phyloP scores from a whole-genome alignment of 2,888 invertebrate species.

The Leptogaster cylindrica region DNA sequence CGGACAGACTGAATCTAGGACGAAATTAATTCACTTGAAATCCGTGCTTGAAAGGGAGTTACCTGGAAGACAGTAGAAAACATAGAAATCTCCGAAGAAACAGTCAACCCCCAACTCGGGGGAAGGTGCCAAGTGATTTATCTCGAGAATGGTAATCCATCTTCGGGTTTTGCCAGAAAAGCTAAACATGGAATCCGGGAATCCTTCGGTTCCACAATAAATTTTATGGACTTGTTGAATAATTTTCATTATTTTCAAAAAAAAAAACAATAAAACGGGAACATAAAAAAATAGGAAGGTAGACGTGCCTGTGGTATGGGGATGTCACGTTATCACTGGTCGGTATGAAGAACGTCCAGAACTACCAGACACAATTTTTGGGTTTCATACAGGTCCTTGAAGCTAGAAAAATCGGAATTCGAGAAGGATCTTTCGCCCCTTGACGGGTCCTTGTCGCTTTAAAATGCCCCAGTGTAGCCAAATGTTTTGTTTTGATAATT shows the following conservation, averaged over 20 bases:
- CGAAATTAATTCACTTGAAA: conserved; percentile 36
- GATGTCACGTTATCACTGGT: too few relatives aligned
- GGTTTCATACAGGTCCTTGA: background rate
- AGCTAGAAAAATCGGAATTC: background rate
- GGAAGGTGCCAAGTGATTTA: conserved; percentile 44
- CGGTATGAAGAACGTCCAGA: too few relatives aligned
- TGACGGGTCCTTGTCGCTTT: background rate
- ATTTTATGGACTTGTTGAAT: conserved; percentile 47
- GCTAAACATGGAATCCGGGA: conserved; percentile 46
- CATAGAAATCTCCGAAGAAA: background rate
- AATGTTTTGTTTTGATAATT: conserved; percentile 40
- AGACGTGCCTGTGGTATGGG: too few relatives aligned
- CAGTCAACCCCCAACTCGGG: background rate
- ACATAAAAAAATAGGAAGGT: too few relatives aligned
- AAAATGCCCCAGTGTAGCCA: conserved; percentile 15
- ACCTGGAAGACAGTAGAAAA: conserved; percentile 23
- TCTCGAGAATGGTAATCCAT: conserved; percentile 44
- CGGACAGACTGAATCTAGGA: conserved; percentile 16
- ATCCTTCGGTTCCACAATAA: conserved; percentile 46
- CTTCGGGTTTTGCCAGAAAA: conserved; percentile 45
- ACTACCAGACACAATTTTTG: too few relatives aligned
- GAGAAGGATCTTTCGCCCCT: background rate
- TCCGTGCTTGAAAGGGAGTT: conserved; percentile 27
- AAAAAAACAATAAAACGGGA: too few relatives aligned
- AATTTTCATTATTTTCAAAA: conserved; percentile 42